Conservation (phyloP, 2,888 invertebrate genomes). For the Panopea generosa region DNA sequence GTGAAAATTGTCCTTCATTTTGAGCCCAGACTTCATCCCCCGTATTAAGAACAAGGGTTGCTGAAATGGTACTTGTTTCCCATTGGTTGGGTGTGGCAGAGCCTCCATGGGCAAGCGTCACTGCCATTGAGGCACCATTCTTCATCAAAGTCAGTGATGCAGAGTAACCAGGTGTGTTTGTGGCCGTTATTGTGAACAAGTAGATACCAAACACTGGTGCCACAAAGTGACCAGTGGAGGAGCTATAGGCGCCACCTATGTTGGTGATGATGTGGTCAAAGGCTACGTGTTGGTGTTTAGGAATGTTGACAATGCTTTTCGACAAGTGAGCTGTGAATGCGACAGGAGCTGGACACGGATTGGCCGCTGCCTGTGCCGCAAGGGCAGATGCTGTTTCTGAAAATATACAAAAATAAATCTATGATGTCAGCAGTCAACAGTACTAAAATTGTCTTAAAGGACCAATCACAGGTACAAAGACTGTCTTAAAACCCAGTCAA, state of each 20-base stretch:
- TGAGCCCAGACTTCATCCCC: not conserved
- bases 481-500: too few species aligned
- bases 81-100: not conserved
- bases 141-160: not conserved
- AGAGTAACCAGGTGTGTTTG: not conserved
- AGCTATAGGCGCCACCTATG: conserved; percentile 29
- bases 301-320: conserved; percentile 22
- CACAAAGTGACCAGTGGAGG: conserved; percentile 22
- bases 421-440: too few species aligned
- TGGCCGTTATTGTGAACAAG: not conserved
- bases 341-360: not conserved
- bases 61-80: not conserved
- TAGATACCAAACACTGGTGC: conserved; percentile 42
- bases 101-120: not conserved
- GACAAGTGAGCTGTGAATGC: conserved; percentile 38
- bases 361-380: not conserved
- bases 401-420: too few species aligned
- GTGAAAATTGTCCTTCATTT: not conserved
- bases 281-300: conserved; percentile 32
- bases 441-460: too few species aligned
- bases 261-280: conserved; percentile 47
- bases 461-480: too few species aligned
- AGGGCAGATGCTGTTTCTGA: not conserved
- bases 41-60: not conserved
- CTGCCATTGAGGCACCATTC: not conserved